phyloP scores from a whole-genome alignment of 2,888 invertebrate species.

The Acanthoscelides obtectus region DNA sequence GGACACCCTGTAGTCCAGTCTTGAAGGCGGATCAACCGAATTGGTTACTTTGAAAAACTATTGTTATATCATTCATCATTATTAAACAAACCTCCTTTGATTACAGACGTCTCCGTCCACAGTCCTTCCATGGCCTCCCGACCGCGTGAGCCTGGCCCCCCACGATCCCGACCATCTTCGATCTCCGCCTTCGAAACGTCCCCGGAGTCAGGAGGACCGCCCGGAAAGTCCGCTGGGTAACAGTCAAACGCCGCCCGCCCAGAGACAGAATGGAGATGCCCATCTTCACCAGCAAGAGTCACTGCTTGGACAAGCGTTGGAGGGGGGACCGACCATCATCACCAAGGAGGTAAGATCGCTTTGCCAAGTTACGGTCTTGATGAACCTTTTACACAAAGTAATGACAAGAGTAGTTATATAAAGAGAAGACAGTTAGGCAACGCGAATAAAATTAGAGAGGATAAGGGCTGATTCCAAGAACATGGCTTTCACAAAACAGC shows the following conservation, averaged over 20 bases:
- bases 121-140: constrained; percentile 60
- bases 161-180: constrained; percentile 50
- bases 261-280: constrained; percentile 54
- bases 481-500: too few species aligned
- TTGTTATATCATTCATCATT: too few species aligned
- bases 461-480: too few species aligned
- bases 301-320: constrained; percentile 71
- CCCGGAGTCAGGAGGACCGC: constrained; percentile 58
- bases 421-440: too few species aligned
- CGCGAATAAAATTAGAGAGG: too few species aligned
- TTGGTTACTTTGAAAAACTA: too few species aligned
- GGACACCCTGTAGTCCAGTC: too few species aligned
- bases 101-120: constrained; percentile 56
- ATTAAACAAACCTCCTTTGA: constrained; percentile 14
- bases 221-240: constrained; percentile 42
- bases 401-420: too few species aligned
- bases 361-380: neutral
- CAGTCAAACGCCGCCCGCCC: constrained; percentile 55
- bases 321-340: constrained; percentile 65
- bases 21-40: too few species aligned
- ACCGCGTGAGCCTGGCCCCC: constrained; percentile 26
- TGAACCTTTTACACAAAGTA: too few species aligned
- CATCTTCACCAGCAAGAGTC: constrained; percentile 52
- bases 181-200: constrained; percentile 65
- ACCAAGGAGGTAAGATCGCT: constrained; percentile 49